These are phyloP conservation scores for Maconellicoccus hirsutus DNA, from an alignment of 1,140 invertebrate genomes.

Conservation along the genomic window DNA sequence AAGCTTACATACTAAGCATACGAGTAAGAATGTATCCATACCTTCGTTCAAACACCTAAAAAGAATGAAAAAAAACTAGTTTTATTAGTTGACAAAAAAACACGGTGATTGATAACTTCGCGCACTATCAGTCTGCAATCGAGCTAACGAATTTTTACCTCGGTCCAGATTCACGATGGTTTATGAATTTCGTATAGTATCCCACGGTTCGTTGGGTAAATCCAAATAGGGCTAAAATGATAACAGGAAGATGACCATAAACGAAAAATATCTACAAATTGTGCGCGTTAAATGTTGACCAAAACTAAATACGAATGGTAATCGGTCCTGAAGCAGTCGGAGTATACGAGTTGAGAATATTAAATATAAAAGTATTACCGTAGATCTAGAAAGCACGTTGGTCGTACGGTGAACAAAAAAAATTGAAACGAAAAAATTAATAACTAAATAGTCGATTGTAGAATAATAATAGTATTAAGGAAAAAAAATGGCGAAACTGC, in stretches of 20 bases:
- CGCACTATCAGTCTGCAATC: background rate
- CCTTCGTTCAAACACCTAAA: background rate
- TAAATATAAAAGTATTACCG: constrained; percentile 1
- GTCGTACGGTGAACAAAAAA: background rate
- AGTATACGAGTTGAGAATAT: constrained; percentile 1
- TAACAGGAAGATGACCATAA: constrained; percentile 3
- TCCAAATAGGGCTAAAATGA: constrained; percentile 4
- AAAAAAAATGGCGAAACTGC: background rate
- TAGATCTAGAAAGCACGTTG: background rate
- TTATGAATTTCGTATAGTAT: background rate
- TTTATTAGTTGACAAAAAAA: background rate
- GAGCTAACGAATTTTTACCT: background rate
- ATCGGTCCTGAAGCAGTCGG: background rate
- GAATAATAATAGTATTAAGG: background rate
- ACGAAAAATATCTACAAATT: background rate
- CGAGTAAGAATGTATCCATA: no score
- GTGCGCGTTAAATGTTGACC: background rate
- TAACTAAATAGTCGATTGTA: background rate
- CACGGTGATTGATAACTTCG: background rate
- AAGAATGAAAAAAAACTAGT: background rate
- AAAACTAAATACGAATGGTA: constrained; percentile 5
- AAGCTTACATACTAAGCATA: no score
- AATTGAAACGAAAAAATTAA: background rate
- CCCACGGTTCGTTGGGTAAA: background rate
- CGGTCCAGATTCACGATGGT: background rate